phyloP scores from a whole-genome alignment of 2,888 invertebrate genomes.

The Hypsopygia costalis region DNA sequence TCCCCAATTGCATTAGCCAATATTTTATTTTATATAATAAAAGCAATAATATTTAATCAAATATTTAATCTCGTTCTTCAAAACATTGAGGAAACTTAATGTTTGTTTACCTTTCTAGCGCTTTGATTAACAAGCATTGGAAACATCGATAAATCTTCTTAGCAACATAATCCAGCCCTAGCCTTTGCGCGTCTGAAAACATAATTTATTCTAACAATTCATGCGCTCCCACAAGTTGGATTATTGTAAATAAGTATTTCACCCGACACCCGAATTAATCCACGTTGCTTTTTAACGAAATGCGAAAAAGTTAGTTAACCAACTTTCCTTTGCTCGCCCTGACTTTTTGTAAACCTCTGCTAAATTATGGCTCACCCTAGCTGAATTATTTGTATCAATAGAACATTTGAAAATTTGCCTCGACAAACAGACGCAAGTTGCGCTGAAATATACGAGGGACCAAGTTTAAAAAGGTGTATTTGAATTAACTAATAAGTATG shows the following conservation, averaged over 20 bases:
- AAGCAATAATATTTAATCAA: too few species aligned
- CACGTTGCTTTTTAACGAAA: conserved; percentile 66
- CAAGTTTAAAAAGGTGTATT: conserved; percentile 72
- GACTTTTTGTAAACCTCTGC: conserved; percentile 48
- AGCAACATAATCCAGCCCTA: conserved; percentile 34
- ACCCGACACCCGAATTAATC: conserved; percentile 69
- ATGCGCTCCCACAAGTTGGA: conserved; percentile 66
- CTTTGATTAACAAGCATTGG: conserved; percentile 5
- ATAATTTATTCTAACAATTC: conserved; percentile 72
- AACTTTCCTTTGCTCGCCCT: conserved; percentile 48
- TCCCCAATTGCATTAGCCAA: too few species aligned
- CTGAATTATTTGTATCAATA: conserved; percentile 76
- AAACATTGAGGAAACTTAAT: background rate
- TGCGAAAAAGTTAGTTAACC: conserved; percentile 68
- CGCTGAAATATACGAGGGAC: conserved; percentile 44
- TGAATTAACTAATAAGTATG: conserved; percentile 74
- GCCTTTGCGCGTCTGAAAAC: conserved; percentile 47
- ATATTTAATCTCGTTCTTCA: background rate
- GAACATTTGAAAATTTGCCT: conserved; percentile 64
- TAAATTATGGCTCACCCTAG: conserved; percentile 64
- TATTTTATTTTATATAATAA: too few species aligned
- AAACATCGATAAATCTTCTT: conserved; percentile 20
- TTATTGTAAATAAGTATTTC: conserved; percentile 79
- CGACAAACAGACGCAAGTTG: conserved; percentile 56
- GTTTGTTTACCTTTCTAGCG: conserved; percentile 7